Conservation (phyloP, 92 coral and sea anemone genomes). For the Plumapathes pennacea region DNA sequence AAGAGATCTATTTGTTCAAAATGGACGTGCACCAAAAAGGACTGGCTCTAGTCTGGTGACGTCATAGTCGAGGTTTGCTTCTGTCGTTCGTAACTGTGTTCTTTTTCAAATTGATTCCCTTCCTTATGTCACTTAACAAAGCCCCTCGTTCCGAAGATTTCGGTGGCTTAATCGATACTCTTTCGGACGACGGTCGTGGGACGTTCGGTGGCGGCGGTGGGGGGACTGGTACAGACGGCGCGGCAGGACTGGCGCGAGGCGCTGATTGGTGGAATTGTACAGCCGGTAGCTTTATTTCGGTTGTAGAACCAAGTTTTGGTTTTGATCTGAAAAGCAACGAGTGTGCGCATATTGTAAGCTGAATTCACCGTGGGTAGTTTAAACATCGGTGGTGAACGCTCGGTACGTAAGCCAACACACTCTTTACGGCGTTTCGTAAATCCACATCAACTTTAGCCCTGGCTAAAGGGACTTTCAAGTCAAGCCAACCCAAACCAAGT, state of each 20-base stretch:
- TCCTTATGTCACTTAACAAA: conserved; percentile 68
- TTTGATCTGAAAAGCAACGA: conserved; percentile 37
- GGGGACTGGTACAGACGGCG: conserved; percentile 41
- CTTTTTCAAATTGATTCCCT: conserved; percentile 75
- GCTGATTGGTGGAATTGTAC: conserved; percentile 19
- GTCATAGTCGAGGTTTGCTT: conserved; percentile 73
- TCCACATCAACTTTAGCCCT: too few species aligned
- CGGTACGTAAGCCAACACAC: too few species aligned
- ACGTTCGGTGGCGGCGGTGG: conserved; percentile 46
- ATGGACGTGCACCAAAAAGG: too few species aligned
- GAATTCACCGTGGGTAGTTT: too few species aligned
- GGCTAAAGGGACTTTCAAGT: too few species aligned
- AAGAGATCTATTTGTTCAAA: not conserved
- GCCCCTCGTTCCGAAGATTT: conserved; percentile 52
- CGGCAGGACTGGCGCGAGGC: conserved; percentile 9
- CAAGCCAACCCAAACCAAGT: too few species aligned
- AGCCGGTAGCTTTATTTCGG: conserved; percentile 12
- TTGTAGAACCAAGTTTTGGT: conserved; percentile 37
- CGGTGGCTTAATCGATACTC: conserved; percentile 12
- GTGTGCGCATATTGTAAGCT: too few species aligned
- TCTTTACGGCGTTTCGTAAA: too few species aligned
- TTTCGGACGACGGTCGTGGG: conserved; percentile 7
- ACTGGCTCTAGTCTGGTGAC: too few species aligned
- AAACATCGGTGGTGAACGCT: too few species aligned
- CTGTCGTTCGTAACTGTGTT: conserved; percentile 67